Conservation (phyloP, 2,888 invertebrate genomes). For the Nineta flava region DNA sequence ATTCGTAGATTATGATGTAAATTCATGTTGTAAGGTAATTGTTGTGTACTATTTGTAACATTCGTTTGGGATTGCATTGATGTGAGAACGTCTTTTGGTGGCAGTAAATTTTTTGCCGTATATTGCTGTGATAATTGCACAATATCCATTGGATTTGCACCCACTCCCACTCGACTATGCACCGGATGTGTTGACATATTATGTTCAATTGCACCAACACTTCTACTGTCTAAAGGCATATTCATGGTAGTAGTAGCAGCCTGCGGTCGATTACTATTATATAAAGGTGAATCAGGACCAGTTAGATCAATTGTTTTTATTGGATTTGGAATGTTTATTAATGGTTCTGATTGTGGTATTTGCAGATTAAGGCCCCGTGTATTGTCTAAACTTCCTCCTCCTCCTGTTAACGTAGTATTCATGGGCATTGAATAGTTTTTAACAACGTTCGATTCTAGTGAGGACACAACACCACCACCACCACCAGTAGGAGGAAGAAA, state of each 20-base stretch:
- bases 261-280: neutral
- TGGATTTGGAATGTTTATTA: slow-evolving; percentile 6
- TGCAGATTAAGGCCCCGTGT: slow-evolving; percentile 1
- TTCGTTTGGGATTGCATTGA: no score
- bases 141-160: no score
- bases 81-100: no score
- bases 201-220: neutral
- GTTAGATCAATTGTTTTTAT: slow-evolving; percentile 7
- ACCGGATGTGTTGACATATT: neutral
- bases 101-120: no score
- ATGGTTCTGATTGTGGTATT: neutral
- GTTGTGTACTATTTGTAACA: neutral
- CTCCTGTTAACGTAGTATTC: neutral
- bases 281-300: slow-evolving; percentile 5
- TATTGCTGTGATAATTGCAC: no score
- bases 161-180: no score
- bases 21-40: slow-evolving; percentile 1
- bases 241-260: neutral
- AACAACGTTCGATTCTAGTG: neutral
- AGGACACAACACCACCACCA: no score
- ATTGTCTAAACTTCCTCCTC: neutral
- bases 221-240: neutral
- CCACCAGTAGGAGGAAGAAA: neutral
- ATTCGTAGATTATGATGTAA: slow-evolving; percentile 4
- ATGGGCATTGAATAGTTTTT: neutral